Percentiles rank a stretch among this genome's conserved stretches.
Evolutionary conservation across 2,113 vertebrate genomes (phyloP).

Genomic region (Takifugu flavidus): DNA sequence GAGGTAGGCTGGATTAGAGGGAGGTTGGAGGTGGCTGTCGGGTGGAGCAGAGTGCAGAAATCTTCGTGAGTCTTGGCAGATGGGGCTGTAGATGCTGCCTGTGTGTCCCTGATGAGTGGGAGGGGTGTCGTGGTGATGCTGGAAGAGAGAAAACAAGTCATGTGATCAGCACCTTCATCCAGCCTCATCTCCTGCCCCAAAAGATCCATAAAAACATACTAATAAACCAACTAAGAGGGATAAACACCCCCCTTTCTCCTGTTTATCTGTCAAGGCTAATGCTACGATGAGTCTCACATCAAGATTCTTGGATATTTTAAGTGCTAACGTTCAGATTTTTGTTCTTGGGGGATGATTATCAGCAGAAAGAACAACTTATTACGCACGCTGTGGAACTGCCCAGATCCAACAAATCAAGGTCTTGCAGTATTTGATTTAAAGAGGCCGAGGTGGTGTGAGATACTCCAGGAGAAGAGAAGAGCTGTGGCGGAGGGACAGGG

Average conservation of each 20-base stretch:
- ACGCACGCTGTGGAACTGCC: constrained; percentile 56
- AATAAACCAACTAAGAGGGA: too few species aligned
- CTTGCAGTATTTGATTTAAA: constrained; percentile 48
- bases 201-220: too few species aligned
- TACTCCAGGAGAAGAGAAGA: constrained; percentile 1
- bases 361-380: too few species aligned
- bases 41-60: constrained; percentile 80
- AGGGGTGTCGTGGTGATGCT: constrained; percentile 33
- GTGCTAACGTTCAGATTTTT: too few species aligned
- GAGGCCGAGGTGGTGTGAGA: constrained; percentile 16
- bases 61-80: constrained; percentile 30
- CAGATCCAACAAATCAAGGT: constrained; percentile 66
- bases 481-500: constrained; percentile 9
- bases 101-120: constrained; percentile 55
- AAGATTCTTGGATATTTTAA: too few species aligned
- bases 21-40: constrained; percentile 65
- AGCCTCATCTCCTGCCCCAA: too few species aligned
- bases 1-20: constrained; percentile 73
- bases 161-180: not conserved
- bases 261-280: too few species aligned
- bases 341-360: too few species aligned
- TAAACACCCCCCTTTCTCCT: too few species aligned
- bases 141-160: not conserved
- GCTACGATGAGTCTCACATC: too few species aligned
- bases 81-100: constrained; percentile 41